Conservation (phyloP, 2,888 invertebrate species). For the Nephrocerus scutellatus region DNA sequence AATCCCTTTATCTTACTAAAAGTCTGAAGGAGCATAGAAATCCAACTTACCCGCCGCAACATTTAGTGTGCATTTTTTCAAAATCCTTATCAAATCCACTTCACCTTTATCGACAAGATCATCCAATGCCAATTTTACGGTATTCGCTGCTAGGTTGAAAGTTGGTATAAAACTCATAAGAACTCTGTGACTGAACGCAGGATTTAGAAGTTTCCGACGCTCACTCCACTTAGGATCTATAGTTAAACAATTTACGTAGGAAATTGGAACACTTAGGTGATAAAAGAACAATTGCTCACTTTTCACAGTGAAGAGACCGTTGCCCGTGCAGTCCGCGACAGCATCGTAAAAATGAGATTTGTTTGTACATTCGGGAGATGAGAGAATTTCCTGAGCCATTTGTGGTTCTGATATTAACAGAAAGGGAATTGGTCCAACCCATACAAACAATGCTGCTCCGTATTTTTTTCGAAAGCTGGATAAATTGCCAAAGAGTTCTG, state of each 20-base stretch:
- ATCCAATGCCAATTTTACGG: constrained; percentile 25
- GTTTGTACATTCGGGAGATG: constrained; percentile 37
- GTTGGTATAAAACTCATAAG: constrained; percentile 37
- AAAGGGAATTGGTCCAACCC: constrained; percentile 43
- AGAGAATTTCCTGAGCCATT: constrained; percentile 35
- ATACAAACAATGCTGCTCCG: constrained; percentile 33
- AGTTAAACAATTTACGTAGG: too few relatives aligned
- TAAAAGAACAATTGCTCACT: too few relatives aligned
- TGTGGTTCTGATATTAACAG: constrained; percentile 38
- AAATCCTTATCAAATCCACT: constrained; percentile 28
- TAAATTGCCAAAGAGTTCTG: too few relatives aligned
- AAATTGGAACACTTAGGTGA: too few relatives aligned
- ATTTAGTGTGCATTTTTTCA: constrained; percentile 35
- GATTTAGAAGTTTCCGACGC: constrained; percentile 39
- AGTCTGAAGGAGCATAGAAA: too few relatives aligned
- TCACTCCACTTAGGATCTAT: constrained; percentile 39
- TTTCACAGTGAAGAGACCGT: constrained; percentile 35
- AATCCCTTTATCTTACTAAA: too few relatives aligned
- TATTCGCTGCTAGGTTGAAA: constrained; percentile 34
- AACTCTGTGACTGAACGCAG: constrained; percentile 39
- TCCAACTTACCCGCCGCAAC: constrained; percentile 36
- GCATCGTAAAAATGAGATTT: constrained; percentile 37
- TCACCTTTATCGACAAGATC: constrained; percentile 24
- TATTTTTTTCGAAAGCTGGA: too few relatives aligned
- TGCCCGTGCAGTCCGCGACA: constrained; percentile 36